Conservation (phyloP, 2,888 invertebrate species). For the Tridacna crocea region DNA sequence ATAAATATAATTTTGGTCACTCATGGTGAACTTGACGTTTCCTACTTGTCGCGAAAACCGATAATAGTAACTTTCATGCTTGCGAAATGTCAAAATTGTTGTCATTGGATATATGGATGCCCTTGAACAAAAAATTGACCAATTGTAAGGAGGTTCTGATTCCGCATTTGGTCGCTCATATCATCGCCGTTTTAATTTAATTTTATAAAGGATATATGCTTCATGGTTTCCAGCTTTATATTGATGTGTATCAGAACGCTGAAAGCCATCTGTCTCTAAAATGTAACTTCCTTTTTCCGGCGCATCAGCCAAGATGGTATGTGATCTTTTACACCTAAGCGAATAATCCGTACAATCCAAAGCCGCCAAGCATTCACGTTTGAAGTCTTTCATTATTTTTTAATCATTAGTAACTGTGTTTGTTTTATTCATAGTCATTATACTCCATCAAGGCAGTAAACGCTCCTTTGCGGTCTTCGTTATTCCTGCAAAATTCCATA, state of each 20-base stretch:
- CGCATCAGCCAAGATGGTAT: constrained; percentile 22
- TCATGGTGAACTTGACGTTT: constrained; percentile 31
- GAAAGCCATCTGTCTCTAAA: no score
- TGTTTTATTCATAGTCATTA: neutral
- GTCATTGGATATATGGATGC: constrained; percentile 11
- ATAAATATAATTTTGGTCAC: constrained; percentile 9
- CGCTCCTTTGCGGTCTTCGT: no score
- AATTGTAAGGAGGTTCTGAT: neutral
- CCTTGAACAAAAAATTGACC: neutral
- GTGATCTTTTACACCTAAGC: neutral
- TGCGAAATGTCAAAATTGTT: neutral
- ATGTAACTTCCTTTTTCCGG: constrained; percentile 20
- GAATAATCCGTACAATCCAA: neutral
- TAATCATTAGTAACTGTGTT: neutral
- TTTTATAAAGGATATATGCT: neutral
- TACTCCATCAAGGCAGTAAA: no score
- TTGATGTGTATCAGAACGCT: no score
- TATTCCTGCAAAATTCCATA: no score
- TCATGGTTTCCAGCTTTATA: constrained; percentile 23
- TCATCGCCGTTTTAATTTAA: neutral
- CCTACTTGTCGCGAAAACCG: constrained; percentile 20
- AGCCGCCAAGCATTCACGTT: neutral
- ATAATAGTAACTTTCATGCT: neutral
- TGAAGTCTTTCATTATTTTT: neutral
- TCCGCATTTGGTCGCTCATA: neutral